Evolutionary conservation across 2,113 vertebrate genomes (phyloP), one percentile per base, ranked within the genome.

Genomic region (Prunella fulvescens): DNA sequence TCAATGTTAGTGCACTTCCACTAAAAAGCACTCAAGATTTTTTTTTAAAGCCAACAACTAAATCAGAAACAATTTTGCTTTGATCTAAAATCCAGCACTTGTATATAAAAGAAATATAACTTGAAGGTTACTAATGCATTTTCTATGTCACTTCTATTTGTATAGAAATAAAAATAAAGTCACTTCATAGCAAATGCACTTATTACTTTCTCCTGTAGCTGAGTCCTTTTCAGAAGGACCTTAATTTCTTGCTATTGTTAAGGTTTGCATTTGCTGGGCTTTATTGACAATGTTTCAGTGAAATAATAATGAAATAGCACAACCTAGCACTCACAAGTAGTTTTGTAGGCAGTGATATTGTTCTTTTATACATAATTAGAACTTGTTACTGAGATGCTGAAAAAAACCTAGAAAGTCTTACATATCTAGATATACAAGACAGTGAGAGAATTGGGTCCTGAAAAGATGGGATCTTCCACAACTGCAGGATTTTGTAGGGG

Each of bases 21-120:
- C 81, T 89, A 66, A 95, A 95, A 95, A 90, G 35, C 71, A 86
- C 66, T 69, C 62, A 51, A 90, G 47, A 91, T 70, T 90, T 6
- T 61, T 61, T 61, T 39, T 1, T 20, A 85, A 51, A 69, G 13
- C 29, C 42, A 48, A 37, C 48, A 42, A 73, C 48, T 39, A 82
- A 31, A 3, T 4, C 12, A 69, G 35, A 90, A 85, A 88, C 60
- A 73, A 87, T 90, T 90, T 83, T 48, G 5, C 85, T 93, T 94
- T 96, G 67, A 80, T 95, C 85, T 96, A 80, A 95, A 96, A 95
- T 82, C 33, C 81, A 86, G 47, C 62, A 61, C 47, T 95, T 87
- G 9, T 8, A n/a, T 47, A 54, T 51, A 67, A 60, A 87, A 94
- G 74, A 95, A 94, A 94, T 85, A 45, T 19, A 81, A 69, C 83